Evolutionary conservation across 2,797 vertebrate genomes (phyloP).

Genomic region (Cephalopachus bancanus): DNA sequence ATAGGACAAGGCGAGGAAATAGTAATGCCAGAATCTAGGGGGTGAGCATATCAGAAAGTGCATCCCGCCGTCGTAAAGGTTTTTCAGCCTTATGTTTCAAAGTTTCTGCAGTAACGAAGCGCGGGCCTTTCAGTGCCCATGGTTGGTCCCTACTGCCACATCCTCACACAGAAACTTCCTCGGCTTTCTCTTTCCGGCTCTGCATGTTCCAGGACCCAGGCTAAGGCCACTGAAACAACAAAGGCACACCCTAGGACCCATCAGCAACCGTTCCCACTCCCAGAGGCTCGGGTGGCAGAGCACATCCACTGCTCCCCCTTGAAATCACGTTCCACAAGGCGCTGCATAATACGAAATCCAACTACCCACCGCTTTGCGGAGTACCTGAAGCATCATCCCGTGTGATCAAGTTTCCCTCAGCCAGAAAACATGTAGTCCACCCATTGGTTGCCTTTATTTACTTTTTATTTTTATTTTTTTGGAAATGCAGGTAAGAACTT

Average conservation of each 20-base stretch:
- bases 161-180: not conserved
- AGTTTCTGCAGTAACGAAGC: not conserved
- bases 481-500: too few species aligned
- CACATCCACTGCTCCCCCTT: not conserved
- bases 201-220: not conserved
- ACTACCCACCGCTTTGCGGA: not conserved
- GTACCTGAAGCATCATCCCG: too few species aligned
- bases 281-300: not conserved
- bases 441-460: not conserved
- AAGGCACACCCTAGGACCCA: not conserved
- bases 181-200: not conserved
- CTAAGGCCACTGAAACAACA: not conserved
- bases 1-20: not conserved
- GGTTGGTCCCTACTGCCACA: not conserved
- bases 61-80: not conserved
- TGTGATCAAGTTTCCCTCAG: not conserved
- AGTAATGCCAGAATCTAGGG: not conserved
- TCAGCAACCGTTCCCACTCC: not conserved
- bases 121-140: not conserved
- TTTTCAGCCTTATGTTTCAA: constrained; percentile 5
- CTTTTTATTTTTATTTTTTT: too few species aligned
- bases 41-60: not conserved
- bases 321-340: not conserved
- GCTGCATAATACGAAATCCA: not conserved
- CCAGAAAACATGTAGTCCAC: not conserved